Conservation (phyloP, 1,140 invertebrate species). For the Lamellibrachia luymesi region DNA sequence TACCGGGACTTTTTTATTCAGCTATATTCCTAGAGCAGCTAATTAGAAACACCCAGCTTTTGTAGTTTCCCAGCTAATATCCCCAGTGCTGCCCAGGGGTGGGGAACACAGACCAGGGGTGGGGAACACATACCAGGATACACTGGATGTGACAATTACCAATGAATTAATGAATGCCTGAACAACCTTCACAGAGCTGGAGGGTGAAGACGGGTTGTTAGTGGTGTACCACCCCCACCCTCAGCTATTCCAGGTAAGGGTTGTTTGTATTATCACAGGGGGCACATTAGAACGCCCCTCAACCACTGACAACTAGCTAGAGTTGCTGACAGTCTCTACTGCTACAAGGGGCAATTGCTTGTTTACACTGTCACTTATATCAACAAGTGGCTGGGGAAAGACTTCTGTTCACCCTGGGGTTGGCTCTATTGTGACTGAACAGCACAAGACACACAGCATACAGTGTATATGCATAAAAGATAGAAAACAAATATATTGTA, state of each 20-base stretch:
- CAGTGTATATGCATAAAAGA: neutral
- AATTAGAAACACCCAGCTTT: neutral
- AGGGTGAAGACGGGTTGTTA: neutral
- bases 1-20: neutral
- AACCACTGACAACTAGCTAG: neutral
- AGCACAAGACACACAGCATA: neutral
- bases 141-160: neutral
- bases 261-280: neutral
- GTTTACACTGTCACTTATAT: neutral
- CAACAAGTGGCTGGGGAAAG: neutral
- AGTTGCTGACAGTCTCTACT: neutral
- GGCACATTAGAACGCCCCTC: neutral
- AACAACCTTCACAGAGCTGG: neutral
- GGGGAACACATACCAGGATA: neutral
- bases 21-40: neutral
- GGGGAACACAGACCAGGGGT: neutral
- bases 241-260: neutral
- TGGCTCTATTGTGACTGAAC: neutral
- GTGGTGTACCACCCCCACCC: neutral
- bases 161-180: neutral
- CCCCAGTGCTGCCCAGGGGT: neutral
- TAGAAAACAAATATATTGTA: neutral
- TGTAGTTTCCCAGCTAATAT: neutral
- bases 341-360: neutral
- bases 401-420: neutral